A percentile compares a stretch with the other conserved stretches of the same genome.
phyloP scores from a whole-genome alignment of 2,797 vertebrate genomes.

The Chelon auratus region DNA sequence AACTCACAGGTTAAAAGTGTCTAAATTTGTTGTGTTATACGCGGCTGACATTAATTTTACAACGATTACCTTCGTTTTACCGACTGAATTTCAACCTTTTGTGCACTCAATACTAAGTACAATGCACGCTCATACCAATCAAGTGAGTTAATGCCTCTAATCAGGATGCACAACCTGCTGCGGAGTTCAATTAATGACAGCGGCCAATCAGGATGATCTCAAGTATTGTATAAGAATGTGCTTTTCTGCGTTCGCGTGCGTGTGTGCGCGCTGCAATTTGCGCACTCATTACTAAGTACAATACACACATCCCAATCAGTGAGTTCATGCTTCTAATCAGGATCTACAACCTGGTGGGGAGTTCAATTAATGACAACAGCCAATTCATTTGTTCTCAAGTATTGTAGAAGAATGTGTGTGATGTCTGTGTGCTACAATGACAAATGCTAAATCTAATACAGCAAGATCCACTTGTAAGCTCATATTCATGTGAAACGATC shows the following conservation, averaged over 20 bases:
- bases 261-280: too few species aligned
- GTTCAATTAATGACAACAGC: conserved; percentile 29
- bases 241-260: too few species aligned
- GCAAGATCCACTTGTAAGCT: neutral
- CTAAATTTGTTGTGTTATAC: conserved; percentile 20
- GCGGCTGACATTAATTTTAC: neutral
- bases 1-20: conserved; percentile 6
- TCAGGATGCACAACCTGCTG: too few species aligned
- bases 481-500: neutral
- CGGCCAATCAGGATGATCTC: too few species aligned
- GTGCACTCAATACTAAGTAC: conserved; percentile 19
- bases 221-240: too few species aligned
- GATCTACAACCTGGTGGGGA: conserved; percentile 35
- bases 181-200: too few species aligned
- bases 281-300: conserved; percentile 6
- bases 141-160: too few species aligned
- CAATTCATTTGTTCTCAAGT: conserved; percentile 13
- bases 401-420: neutral
- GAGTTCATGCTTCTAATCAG: conserved; percentile 44
- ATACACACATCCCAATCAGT: conserved; percentile 35
- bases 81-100: conserved; percentile 43
- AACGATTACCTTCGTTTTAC: conserved; percentile 38
- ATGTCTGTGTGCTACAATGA: neutral
- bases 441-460: neutral
- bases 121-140: too few species aligned